Evolutionary conservation across 2,113 vertebrate genomes (phyloP), one percentile per base, ranked within the genome.

Genomic region (Stegastes partitus): DNA sequence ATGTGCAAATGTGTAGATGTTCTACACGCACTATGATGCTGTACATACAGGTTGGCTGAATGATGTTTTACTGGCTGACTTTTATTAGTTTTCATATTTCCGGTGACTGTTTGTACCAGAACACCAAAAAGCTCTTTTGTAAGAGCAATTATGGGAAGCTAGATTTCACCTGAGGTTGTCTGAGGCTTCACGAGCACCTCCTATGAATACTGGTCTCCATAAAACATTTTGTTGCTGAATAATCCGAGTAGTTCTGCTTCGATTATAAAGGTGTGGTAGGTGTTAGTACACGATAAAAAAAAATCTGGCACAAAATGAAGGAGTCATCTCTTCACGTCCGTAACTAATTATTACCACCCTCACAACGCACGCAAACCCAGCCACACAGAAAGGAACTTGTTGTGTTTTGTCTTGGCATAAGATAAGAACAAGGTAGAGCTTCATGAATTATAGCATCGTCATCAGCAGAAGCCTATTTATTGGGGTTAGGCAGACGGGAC

Each of bases 311-410:
- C 76, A 82, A 77, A 82, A 84, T 67, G 47, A 84, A 64, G 71
- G 55, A 75, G 42, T 51, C 39, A 54, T 59, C 4, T 63, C 25
- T 66, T 83, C 5, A 76, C 28, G 61, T 83, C 68, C 42, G 2
- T 58, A 74, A 79, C 57, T 77, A 69, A 88, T 82, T 78, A 86
- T 87, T 79, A 85, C 42, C 77, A 71, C 5, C 5, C n/a, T 68
- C 11, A 74, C 26, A 37, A 50, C 5, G 55, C 78, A 88, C 34
- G 74, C 82, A 85, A 84, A 47, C 12, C 49, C 34, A 51, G 49
- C 21, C 67, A 23, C 3, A 62, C 75, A 66, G 66, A 84, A 58
- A 63, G n/a, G 11, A 64, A 68, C 81, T 31, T 75, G 74, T 70
- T 83, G 47, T 58, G 79, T 82, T 86, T 68, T 72, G 79, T 56